These are phyloP conservation scores for Drosophila sp. DNA, from an alignment of 1,140 invertebrate genomes.

Conservation along the genomic window DNA sequence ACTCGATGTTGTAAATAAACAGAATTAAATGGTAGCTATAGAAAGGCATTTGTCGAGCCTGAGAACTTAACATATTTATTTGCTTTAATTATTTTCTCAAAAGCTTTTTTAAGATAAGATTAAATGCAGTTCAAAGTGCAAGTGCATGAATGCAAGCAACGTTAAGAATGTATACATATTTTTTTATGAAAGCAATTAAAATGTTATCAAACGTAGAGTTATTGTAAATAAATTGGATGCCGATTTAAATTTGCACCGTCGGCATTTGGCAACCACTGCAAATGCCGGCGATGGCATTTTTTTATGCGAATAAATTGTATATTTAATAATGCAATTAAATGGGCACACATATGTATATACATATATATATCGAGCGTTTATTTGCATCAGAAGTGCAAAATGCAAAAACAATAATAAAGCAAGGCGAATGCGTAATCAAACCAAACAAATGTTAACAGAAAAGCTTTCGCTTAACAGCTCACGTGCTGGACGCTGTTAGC, in stretches of 20 bases:
- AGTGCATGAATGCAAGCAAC: neutral
- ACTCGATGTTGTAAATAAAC: no score
- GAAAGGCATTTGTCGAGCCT: neutral
- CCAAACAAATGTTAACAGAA: constrained; percentile 12
- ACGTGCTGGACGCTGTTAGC: constrained; percentile 41
- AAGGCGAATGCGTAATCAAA: constrained; percentile 1
- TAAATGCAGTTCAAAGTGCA: constrained; percentile 2
- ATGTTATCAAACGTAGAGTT: neutral
- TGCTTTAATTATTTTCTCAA: neutral
- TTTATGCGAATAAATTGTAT: constrained; percentile 2
- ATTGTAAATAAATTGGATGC: constrained; percentile 5
- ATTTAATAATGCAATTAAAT: constrained; percentile 13
- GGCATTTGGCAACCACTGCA: neutral
- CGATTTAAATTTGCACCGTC: constrained; percentile 6
- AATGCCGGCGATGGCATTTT: no score
- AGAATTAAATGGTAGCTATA: no score
- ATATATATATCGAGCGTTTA: neutral
- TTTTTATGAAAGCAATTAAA: constrained; percentile 2
- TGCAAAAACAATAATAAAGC: neutral
- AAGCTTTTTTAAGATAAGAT: neutral
- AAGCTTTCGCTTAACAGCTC: constrained; percentile 50
- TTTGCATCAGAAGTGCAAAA: neutral
- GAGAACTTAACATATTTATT: neutral
- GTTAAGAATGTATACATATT: neutral
- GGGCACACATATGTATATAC: no score